Evolutionary conservation across 2,113 vertebrate genomes (phyloP).

Genomic region (Oenanthe melanoleuca): DNA sequence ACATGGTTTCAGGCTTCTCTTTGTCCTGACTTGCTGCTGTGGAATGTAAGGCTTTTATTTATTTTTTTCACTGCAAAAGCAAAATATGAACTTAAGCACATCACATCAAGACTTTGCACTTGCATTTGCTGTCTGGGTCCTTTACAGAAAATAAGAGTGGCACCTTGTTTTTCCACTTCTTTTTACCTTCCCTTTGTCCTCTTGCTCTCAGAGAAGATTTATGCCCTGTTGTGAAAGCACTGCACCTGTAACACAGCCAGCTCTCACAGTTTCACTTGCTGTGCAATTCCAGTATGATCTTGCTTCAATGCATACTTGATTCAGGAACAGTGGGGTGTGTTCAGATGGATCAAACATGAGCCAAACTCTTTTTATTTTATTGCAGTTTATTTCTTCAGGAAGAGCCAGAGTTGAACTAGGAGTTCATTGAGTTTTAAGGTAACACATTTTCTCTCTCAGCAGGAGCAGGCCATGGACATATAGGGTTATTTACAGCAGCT

Average conservation of each 20-base stretch:
- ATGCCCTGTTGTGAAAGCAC: conserved; percentile 34
- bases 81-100: conserved; percentile 22
- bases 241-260: conserved; percentile 19
- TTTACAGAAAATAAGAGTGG: not conserved
- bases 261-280: conserved; percentile 50
- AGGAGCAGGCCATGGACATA: conserved; percentile 25
- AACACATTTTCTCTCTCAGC: conserved; percentile 60
- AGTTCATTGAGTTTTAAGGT: conserved; percentile 65
- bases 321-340: conserved; percentile 48
- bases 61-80: not conserved
- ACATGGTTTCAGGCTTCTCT: conserved; percentile 6
- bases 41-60: conserved; percentile 24
- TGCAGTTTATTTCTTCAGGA: conserved; percentile 50
- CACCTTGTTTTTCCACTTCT: not conserved
- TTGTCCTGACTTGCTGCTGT: conserved; percentile 50
- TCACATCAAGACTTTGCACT: conserved; percentile 3
- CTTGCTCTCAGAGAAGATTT: conserved; percentile 22
- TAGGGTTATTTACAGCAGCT: conserved; percentile 65
- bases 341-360: conserved; percentile 51
- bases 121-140: not conserved
- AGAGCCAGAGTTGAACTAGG: conserved; percentile 14
- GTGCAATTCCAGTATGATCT: conserved; percentile 52
- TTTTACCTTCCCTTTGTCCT: not conserved
- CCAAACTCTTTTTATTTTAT: conserved; percentile 44
- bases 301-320: conserved; percentile 53